These are phyloP conservation scores for Scartelaos histophorus DNA, from an alignment of 2,113 vertebrate genomes.

Conservation along the genomic window DNA sequence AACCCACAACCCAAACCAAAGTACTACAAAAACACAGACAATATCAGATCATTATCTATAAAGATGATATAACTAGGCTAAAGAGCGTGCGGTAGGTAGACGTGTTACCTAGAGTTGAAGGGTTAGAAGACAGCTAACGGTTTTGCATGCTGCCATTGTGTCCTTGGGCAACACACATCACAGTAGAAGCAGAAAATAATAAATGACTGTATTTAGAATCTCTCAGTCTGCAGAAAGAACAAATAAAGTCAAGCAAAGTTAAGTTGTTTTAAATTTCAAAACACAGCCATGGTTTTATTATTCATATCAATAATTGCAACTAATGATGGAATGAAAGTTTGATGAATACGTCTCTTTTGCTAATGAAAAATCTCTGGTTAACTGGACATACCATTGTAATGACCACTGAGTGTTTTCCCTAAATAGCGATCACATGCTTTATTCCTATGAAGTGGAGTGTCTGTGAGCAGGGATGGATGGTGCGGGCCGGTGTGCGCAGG, in stretches of 20 bases:
- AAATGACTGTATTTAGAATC: neutral
- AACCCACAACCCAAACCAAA: no score
- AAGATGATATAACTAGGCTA: no score
- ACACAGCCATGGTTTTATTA: neutral
- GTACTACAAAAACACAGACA: no score
- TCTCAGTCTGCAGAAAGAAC: neutral
- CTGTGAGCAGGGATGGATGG: constrained; percentile 33
- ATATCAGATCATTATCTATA: no score
- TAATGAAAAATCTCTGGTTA: neutral
- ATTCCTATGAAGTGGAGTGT: constrained; percentile 20
- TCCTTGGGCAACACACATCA: neutral
- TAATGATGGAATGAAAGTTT: neutral
- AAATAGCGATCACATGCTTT: constrained; percentile 2
- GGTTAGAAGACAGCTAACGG: no score
- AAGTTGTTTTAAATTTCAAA: neutral
- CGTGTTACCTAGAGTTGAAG: no score
- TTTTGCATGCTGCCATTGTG: neutral
- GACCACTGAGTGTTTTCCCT: neutral
- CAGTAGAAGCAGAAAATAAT: neutral
- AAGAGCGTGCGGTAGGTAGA: no score
- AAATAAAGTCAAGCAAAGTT: neutral
- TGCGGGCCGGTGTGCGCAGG: constrained; percentile 36
- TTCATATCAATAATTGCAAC: neutral
- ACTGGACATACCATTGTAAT: constrained; percentile 21
- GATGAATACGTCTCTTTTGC: neutral